These are phyloP conservation scores for Philaethria dido DNA, from an alignment of 2,888 invertebrate genomes.

Conservation along the genomic window DNA sequence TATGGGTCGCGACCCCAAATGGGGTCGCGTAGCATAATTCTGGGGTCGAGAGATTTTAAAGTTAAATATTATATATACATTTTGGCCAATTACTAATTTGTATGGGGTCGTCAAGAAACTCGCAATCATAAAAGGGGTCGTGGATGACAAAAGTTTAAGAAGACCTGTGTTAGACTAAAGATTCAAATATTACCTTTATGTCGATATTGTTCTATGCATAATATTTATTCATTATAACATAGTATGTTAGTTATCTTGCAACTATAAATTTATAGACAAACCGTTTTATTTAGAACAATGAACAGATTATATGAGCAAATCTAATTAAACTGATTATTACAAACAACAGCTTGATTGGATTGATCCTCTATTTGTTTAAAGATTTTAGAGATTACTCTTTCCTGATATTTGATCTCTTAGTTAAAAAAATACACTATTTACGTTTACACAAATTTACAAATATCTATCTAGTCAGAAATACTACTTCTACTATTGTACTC, in stretches of 20 bases:
- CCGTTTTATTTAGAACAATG: neutral
- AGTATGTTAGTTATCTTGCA: conserved; percentile 28
- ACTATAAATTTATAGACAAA: neutral
- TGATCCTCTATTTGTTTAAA: neutral
- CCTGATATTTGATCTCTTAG: neutral
- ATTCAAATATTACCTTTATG: neutral
- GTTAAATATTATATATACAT: no score
- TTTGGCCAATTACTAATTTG: no score
- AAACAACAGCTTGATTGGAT: neutral
- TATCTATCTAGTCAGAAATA: conserved; percentile 18
- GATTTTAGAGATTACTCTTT: neutral
- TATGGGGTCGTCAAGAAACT: no score
- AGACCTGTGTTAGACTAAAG: no score
- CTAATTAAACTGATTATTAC: neutral
- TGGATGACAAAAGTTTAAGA: no score
- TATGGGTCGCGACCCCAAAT: no score
- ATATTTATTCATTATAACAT: neutral
- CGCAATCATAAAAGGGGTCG: no score
- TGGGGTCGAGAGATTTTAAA: no score
- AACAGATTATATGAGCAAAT: neutral
- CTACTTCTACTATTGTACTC: no score
- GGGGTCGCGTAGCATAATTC: no score
- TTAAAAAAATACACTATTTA: conserved; percentile 1
- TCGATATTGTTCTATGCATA: neutral
- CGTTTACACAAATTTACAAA: neutral